A percentile compares a stretch with the other conserved stretches of the same genome.
These are phyloP conservation scores for Drosophila punjabiensis DNA, from an alignment of 1,140 invertebrate genomes.

Conservation along the genomic window DNA sequence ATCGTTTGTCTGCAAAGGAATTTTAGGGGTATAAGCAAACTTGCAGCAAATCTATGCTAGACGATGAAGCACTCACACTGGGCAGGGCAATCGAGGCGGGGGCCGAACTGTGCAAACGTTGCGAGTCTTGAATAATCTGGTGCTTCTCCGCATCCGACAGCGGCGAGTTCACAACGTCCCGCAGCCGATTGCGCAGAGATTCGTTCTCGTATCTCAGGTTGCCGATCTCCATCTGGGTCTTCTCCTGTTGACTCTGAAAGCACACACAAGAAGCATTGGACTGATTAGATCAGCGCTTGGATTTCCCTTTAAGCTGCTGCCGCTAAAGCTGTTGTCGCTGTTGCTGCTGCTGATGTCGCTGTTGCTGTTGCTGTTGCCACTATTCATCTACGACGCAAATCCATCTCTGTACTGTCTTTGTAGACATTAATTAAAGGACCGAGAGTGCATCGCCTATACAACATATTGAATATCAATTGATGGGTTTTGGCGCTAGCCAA, in stretches of 20 bases:
- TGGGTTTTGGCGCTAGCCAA: slow-evolving; percentile 65
- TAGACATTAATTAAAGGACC: slow-evolving; percentile 58
- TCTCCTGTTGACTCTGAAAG: slow-evolving; percentile 86
- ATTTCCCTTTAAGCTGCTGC: slow-evolving; percentile 17
- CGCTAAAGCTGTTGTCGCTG: background rate
- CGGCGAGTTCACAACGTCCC: slow-evolving; percentile 91
- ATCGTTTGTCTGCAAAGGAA: slow-evolving; percentile 51
- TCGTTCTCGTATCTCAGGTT: slow-evolving; percentile 91
- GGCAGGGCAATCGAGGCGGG: slow-evolving; percentile 88
- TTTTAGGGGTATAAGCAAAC: no score
- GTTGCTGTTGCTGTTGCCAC: background rate
- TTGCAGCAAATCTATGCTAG: rapidly evolving
- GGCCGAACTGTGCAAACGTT: slow-evolving; percentile 88
- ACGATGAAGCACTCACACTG: slow-evolving; percentile 82
- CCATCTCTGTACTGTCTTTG: background rate
- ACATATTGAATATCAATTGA: slow-evolving; percentile 74
- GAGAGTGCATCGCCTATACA: slow-evolving; percentile 54
- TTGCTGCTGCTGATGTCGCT: background rate
- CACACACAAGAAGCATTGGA: slow-evolving; percentile 20
- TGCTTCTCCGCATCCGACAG: slow-evolving; percentile 93
- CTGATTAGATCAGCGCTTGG: slow-evolving; percentile 19
- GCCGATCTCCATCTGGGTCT: slow-evolving; percentile 88
- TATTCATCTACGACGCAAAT: slow-evolving; percentile 35
- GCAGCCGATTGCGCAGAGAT: slow-evolving; percentile 89
- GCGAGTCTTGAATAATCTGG: slow-evolving; percentile 89